Conservation (phyloP, 1,140 invertebrate genomes). For the Bombus confusus region DNA sequence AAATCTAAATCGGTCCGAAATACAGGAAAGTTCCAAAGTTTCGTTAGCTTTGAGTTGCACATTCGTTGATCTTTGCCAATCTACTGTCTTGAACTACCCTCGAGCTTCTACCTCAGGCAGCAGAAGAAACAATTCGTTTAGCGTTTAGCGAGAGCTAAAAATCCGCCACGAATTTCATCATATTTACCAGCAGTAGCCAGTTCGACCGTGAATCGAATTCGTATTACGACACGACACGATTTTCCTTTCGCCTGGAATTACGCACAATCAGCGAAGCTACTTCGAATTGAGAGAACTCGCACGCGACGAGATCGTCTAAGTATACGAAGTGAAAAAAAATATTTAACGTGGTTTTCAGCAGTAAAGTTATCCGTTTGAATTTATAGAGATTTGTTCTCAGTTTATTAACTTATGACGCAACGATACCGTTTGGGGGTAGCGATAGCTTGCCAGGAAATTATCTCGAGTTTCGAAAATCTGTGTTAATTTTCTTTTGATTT, state of each 20-base stretch:
- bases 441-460: no score
- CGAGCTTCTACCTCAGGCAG: not conserved
- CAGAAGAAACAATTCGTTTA: not conserved
- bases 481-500: not conserved
- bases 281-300: not conserved
- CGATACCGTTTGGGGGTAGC: no score
- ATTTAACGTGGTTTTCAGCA: not conserved
- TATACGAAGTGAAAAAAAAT: not conserved
- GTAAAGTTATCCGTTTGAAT: not conserved
- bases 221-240: conserved; percentile 18
- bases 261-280: not conserved
- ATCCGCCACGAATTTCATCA: conserved; percentile 14
- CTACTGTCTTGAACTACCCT: not conserved
- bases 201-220: conserved; percentile 33
- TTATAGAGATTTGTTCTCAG: not conserved
- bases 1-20: not conserved
- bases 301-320: not conserved
- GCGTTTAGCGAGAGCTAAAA: not conserved
- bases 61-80: not conserved
- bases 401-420: not conserved
- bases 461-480: not conserved
- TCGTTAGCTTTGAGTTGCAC: not conserved
- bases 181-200: conserved; percentile 3
- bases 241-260: conserved; percentile 30
- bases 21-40: not conserved